Percentiles rank a stretch among this genome's conserved stretches.
phyloP scores from a whole-genome alignment of 1,140 invertebrate genomes.

The Camponotus pennsylvanicus region DNA sequence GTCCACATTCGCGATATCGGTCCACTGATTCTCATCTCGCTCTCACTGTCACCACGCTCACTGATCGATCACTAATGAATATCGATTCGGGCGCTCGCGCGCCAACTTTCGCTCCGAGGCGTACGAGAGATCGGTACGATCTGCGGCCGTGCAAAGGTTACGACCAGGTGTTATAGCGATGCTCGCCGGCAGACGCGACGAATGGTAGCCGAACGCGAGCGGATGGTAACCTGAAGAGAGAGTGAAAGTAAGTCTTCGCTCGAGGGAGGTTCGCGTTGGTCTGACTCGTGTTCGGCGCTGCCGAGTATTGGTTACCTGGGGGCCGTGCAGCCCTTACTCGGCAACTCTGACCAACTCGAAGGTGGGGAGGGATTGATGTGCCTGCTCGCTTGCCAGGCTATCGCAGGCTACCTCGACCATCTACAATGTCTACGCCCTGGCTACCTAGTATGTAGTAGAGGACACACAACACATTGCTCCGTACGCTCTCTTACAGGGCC shows the following conservation, averaged over 20 bases:
- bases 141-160: constrained; percentile 61
- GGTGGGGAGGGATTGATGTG: constrained; percentile 80
- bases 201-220: constrained; percentile 42
- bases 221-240: constrained; percentile 73
- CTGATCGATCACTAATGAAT: constrained; percentile 58
- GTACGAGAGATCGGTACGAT: constrained; percentile 68
- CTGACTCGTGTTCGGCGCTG: constrained; percentile 84
- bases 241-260: constrained; percentile 86
- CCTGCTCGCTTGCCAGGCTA: constrained; percentile 66
- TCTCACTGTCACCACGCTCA: constrained; percentile 59
- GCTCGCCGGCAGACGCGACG: constrained; percentile 7
- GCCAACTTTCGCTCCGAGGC: background rate
- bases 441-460: constrained; percentile 79
- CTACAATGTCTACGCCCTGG: constrained; percentile 83
- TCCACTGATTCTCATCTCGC: constrained; percentile 47
- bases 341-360: constrained; percentile 64
- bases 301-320: constrained; percentile 83
- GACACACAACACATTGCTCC: constrained; percentile 70
- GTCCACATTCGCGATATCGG: constrained; percentile 53
- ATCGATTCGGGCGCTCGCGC: background rate
- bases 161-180: constrained; percentile 38
- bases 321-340: constrained; percentile 83
- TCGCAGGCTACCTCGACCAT: constrained; percentile 69
- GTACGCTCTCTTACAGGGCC: constrained; percentile 73
- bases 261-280: constrained; percentile 86